A percentile compares a stretch with the other conserved stretches of the same genome.
Evolutionary conservation across 1,140 invertebrate species (phyloP).

Genomic region (Radopholus similis): DNA sequence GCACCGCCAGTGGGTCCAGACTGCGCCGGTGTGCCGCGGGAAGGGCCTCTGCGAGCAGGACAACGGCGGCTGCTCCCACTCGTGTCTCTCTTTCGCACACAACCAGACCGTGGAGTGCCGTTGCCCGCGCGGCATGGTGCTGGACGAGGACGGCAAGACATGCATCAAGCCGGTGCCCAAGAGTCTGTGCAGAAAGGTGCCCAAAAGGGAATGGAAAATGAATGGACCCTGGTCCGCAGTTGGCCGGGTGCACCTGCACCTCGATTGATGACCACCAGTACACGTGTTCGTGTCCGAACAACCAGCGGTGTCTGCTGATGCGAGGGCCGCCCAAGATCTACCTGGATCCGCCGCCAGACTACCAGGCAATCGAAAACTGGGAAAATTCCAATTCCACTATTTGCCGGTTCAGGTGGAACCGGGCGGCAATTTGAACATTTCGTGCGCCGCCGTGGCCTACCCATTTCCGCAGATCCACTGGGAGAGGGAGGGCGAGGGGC

Average conservation of each 20-base stretch:
- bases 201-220: neutral
- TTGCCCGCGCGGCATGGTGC: constrained; percentile 52
- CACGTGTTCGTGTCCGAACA: constrained; percentile 46
- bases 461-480: constrained; percentile 59
- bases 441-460: constrained; percentile 56
- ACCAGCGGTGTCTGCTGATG: constrained; percentile 49
- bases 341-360: constrained; percentile 45
- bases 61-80: constrained; percentile 58
- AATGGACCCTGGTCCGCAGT: neutral
- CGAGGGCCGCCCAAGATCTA: constrained; percentile 58
- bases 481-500: constrained; percentile 42
- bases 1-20: constrained; percentile 53
- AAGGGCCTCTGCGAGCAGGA: constrained; percentile 50
- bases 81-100: constrained; percentile 51
- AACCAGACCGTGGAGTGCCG: constrained; percentile 54
- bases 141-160: constrained; percentile 52
- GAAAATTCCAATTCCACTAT: neutral
- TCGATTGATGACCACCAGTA: constrained; percentile 51
- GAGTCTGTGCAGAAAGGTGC: constrained; percentile 48
- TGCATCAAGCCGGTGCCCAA: constrained; percentile 59
- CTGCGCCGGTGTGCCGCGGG: constrained; percentile 52
- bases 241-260: constrained; percentile 52
- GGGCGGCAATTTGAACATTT: constrained; percentile 54
- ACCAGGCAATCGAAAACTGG: neutral
- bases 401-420: constrained; percentile 50